Evolutionary conservation across 1,140 invertebrate species (phyloP).

Genomic region (Coelopa frigida): DNA sequence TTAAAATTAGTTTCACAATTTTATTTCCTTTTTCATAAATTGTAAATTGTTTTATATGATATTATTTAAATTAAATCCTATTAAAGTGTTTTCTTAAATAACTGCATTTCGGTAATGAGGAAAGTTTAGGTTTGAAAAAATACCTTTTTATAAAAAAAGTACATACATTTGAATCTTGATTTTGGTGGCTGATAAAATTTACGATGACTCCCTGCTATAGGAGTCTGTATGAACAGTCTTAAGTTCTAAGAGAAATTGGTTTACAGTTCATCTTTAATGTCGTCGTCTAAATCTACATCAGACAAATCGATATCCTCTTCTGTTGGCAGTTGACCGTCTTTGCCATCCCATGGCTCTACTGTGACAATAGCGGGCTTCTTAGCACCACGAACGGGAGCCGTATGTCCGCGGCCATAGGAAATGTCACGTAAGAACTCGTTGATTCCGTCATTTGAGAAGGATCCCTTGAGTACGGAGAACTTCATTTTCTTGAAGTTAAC

Average conservation of each 20-base stretch:
- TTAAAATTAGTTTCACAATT: too few species aligned
- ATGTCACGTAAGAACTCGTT: slow-evolving; percentile 92
- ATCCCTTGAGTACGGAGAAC: slow-evolving; percentile 86
- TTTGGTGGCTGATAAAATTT: slow-evolving; percentile 11
- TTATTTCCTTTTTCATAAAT: too few species aligned
- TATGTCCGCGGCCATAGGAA: slow-evolving; percentile 89
- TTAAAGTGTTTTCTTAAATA: too few species aligned
- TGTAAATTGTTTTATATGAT: too few species aligned
- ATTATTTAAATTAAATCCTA: too few species aligned
- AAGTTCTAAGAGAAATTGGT: not conserved
- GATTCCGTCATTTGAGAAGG: slow-evolving; percentile 92
- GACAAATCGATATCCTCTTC: slow-evolving; percentile 92
- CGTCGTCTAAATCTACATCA: slow-evolving; percentile 84
- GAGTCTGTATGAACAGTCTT: not conserved
- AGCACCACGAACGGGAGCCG: slow-evolving; percentile 79
- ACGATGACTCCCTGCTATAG: not conserved
- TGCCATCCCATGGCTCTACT: slow-evolving; percentile 90
- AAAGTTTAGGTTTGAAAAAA: too few species aligned
- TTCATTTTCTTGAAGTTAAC: slow-evolving; percentile 97
- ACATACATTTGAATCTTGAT: too few species aligned
- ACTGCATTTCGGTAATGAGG: too few species aligned
- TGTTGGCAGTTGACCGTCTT: slow-evolving; percentile 82
- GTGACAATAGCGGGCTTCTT: slow-evolving; percentile 70
- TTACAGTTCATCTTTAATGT: slow-evolving; percentile 76
- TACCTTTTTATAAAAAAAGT: too few species aligned